Base-by-base conservation (phyloP, 2,113 vertebrate genomes). In the Tursiops truncatus region DNA sequence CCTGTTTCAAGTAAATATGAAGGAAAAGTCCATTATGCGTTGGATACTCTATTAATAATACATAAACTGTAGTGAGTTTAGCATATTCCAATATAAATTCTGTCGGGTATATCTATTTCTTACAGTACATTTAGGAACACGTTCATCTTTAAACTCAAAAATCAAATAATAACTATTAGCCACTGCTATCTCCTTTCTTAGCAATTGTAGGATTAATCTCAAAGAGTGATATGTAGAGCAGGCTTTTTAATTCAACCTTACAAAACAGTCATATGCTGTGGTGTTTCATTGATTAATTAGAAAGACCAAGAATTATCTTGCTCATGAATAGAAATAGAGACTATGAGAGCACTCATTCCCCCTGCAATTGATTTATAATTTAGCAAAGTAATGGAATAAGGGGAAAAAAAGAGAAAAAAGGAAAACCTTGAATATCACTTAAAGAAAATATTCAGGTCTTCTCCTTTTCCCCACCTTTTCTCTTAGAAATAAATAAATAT, bases 221-320 rank as follows among this genome's bases (percentile, higher is more conserved):
- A 86, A 56, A 94, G 85, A 62, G 31, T 23, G 33, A 44, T 70
- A 20, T 28, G 44, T 84, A 20, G 8, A 2, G 2, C 47, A 95
- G 17, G 47, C 1, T 95, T 93, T 85, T 1, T 67, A 81, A 83
- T 95, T 68, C 92, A 65, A 8, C 13, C 25, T 94, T 95, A 96
- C 65, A 80, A 96, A 97, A 86, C 21, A 70, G 41, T 95, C 83
- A 62, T 38, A 41, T 12, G 23, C 67, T 81, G 17, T 96, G 20
- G 33, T 92, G 33, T 94, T 93, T 97, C 95, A 86, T 68, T 91
- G 84, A 92, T 88, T 74, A 92, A 81, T 67, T 85, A 91, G 53
- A 89, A 1, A 2, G n/a, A 47, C 0, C 6, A 82, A 94, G 44
- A 71, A 31, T 89, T 62, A 82, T 71, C 50, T 95, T 97, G 47